Evolutionary conservation across 2,888 invertebrate species (phyloP).

Genomic region (Nomada fabriciana): DNA sequence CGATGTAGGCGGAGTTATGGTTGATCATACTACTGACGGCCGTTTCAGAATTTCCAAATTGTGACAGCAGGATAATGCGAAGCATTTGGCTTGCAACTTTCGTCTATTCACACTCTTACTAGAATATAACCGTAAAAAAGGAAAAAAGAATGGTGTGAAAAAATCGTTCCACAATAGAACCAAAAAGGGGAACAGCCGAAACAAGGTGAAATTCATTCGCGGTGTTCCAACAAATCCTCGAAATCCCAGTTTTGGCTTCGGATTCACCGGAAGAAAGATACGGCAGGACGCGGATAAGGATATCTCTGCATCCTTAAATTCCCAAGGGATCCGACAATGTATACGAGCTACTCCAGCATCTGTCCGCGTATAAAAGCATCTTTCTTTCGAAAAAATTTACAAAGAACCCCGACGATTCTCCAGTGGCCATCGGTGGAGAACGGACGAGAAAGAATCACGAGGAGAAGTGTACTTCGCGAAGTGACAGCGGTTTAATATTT

Average conservation of each 20-base stretch:
- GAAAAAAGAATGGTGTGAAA: neutral
- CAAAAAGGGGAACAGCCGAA: neutral
- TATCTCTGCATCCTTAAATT: constrained; percentile 21
- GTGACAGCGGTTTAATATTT: constrained; percentile 28
- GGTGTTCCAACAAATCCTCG: constrained; percentile 6
- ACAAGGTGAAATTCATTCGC: constrained; percentile 5
- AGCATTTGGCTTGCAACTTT: too few species aligned
- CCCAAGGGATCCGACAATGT: constrained; percentile 11
- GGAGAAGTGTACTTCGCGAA: constrained; percentile 8
- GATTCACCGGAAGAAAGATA: neutral
- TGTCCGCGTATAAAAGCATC: constrained; percentile 19
- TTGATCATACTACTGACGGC: too few species aligned
- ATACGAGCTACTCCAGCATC: neutral
- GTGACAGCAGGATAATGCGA: too few species aligned
- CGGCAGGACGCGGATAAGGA: neutral
- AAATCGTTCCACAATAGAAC: neutral
- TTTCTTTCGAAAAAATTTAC: constrained; percentile 21
- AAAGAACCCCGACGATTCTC: constrained; percentile 20
- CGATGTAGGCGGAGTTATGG: too few species aligned
- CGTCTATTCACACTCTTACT: too few species aligned
- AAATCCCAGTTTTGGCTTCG: constrained; percentile 3
- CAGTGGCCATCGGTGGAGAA: neutral
- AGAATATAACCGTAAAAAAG: too few species aligned
- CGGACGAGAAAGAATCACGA: neutral
- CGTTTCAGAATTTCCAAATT: too few species aligned